Evolutionary conservation across 2,797 vertebrate genomes (phyloP), one percentile per base, ranked within the genome.

Genomic region (Phalloptychus januarius): DNA sequence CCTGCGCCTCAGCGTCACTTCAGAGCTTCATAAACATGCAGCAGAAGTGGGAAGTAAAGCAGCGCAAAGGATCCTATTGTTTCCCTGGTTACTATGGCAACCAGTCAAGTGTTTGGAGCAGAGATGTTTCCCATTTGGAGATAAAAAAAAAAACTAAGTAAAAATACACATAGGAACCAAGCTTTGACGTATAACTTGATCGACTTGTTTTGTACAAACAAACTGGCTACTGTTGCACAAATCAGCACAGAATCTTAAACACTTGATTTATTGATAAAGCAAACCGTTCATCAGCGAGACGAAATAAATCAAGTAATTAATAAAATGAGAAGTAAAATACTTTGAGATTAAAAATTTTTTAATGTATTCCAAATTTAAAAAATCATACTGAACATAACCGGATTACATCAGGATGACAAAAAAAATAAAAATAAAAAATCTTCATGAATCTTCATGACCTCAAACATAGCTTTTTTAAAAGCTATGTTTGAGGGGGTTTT

Each of bases 71-170:
- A 3, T 44, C 31, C 1, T 65, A 44, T 54, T 46, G 46, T 80
- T 58, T 10, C 36, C 56, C 44, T 85, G 84, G 75, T 89, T 84
- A 85, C 79, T 81, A 71, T 80, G 79, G 79, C 71, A 76, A 80
- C 82, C 79, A 40, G 16, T 63, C 7, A 79, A 75, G 58, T 72
- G 70, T 23, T 40, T 78, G 79, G 54, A 71, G 36, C 61, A 3
- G 77, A 75, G 81, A 82, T 42, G 38, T 31, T 36, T 74, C 45
- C 79, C 40, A 78, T 80, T 82, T 74, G n/a, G 33, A 80, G 72
- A 36, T 61, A 8, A 52, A 40, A 31, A 33, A 42, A 31, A 82
- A 76, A 56, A 58, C n/a, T n/a, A n/a, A n/a, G n/a, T n/a, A 16
- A 65, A 67, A 78, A 79, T 23, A 16, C 25, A 61, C 13, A 33